Conservation (phyloP, 2,888 invertebrate species). For the Ectropis crepuscularia region DNA sequence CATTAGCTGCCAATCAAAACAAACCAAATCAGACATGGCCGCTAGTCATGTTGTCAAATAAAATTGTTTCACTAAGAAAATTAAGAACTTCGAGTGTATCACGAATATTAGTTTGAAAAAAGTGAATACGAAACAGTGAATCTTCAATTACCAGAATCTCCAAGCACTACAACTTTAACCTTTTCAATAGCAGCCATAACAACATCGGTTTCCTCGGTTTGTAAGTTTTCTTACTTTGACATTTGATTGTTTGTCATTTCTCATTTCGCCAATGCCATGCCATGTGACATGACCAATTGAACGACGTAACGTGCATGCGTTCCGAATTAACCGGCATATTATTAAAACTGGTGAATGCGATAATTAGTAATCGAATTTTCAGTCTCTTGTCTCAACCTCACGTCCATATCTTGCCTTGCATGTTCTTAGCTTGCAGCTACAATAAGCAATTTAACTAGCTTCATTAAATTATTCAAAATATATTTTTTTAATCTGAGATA, state of each 20-base stretch:
- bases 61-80: conserved; percentile 34
- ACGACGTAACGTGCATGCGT: too few relatives aligned
- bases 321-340: too few relatives aligned
- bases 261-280: too few relatives aligned
- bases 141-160: conserved; percentile 91
- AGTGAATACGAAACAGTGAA: conserved; percentile 51
- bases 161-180: conserved; percentile 95
- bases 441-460: too few relatives aligned
- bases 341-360: too few relatives aligned
- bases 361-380: too few relatives aligned
- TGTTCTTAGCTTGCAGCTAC: too few relatives aligned
- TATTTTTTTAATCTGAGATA: too few relatives aligned
- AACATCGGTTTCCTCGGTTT: conserved; percentile 48
- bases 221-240: conserved; percentile 68
- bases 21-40: conserved; percentile 64
- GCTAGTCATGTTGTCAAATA: conserved; percentile 64
- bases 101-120: conserved; percentile 31
- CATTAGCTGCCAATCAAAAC: conserved; percentile 53
- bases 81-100: conserved; percentile 9
- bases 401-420: too few relatives aligned
- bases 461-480: too few relatives aligned
- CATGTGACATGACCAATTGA: too few relatives aligned
- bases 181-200: conserved; percentile 93
- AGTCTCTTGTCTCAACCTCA: too few relatives aligned
- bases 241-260: conserved; percentile 28